Evolutionary conservation across 1,140 invertebrate genomes (phyloP), one percentile per base, ranked within the genome.

Genomic region (Drosophila truncata): DNA sequence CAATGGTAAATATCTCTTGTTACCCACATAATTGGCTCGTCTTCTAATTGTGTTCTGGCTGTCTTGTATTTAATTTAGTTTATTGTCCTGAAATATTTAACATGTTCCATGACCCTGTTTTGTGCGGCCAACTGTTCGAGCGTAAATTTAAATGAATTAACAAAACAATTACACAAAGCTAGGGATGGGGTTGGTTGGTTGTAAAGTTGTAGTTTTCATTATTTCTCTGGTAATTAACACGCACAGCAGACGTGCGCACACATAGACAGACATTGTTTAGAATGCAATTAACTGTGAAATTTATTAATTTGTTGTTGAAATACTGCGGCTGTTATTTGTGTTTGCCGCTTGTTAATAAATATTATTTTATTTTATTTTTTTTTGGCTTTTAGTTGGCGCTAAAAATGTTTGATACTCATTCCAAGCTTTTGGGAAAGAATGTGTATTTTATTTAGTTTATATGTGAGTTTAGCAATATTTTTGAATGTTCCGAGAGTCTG

Each of bases 141-240:
- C 81, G 83, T 79, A 79, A 84, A 88, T 83, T 87, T 78, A 78
- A 88, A 90, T 88, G 83, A 90, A 88, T 90, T 90, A 79, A 82
- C 85, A 84, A 85, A 84, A 80, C 83, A 86, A 87, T 87, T 79
- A 86, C 65, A 50, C 41, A 18, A 54, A 33, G 41, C 11, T 29
- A 20, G 16, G 14, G 2, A 27, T 23, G 54, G 54, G 37, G 23
- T 29, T 31, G 69, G 23, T 29, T 31, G 69, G 60, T 1, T 29
- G 37, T 55, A 35, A 62, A 72, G 65, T 75, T 85, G 74, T 82
- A 64, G 67, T 75, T 78, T 74, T 67, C 62, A 69, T 79, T 86
- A 82, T 86, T 82, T 73, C 54, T 27, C 57, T 76, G 78, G 83
- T 86, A 86, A 86, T 86, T 86, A 86, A 86, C 82, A 83, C 52